Base-by-base conservation (phyloP, 1,140 invertebrate genomes). In the Maniola jurtina region DNA sequence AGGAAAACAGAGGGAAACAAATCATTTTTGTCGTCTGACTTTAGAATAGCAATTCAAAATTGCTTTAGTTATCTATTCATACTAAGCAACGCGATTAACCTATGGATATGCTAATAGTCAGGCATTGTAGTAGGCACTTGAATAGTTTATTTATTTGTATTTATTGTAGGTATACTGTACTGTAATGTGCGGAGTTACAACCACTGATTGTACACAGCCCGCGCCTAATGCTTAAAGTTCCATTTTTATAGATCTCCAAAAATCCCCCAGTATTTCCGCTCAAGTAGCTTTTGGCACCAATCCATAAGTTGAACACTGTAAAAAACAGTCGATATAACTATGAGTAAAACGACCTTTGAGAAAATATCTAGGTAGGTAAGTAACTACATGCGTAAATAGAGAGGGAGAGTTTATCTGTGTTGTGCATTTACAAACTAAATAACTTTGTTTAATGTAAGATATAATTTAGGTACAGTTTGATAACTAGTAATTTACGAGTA, bases 271-370 rank as follows among this genome's bases (percentile, higher is more conserved):
- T 76, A 66, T 71, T 52, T 69, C 65, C 52, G 61, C 48, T 70
- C 65, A 70, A 76, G 69, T 56, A 70, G 65, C 65, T 66, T 65
- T 76, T 76, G 70, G 75, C 75, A 76, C 48, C n/a, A 61, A 56
- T 72, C 75, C 75, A 76, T 66, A 64, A 70, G 61, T 68, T 57
- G 61, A 71, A 65, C 68, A 58, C 60, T 71, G 57, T 61, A 69
- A 69, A 74, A 72, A 64, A 56, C 64, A 34, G 61, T 66, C 72
- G 60, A 61, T 52, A 57, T 71, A 47, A 63, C 64, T 63, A 58
- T 52, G 58, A 70, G 59, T 42, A 55, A 73, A 67, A 60, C 65
- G 36, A 35, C 36, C 62, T 35, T 33, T 14, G 48, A 34, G 34
- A 59, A 64, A 45, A 10, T 64, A 59, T 16, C 13, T 50, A 45